phyloP scores from a whole-genome alignment of 2,888 invertebrate species.

The Tenthredo amoena region DNA sequence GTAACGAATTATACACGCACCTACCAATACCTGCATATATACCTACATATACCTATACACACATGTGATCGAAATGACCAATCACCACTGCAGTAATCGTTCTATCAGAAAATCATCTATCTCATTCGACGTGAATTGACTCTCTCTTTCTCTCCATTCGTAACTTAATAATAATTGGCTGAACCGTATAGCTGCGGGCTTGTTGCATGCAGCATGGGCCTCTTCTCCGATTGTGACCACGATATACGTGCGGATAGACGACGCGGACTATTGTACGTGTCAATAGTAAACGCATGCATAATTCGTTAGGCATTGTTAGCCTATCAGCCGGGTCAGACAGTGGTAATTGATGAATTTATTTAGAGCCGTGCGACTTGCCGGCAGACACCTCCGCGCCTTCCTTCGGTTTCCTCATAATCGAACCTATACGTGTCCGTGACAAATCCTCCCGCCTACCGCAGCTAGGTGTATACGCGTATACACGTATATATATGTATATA shows the following conservation, averaged over 20 bases:
- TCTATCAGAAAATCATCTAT: slow-evolving; percentile 3
- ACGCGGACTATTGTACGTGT: slow-evolving; percentile 33
- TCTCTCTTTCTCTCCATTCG: slow-evolving; percentile 36
- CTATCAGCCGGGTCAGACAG: slow-evolving; percentile 63
- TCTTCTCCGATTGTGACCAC: not conserved
- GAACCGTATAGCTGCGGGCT: slow-evolving; percentile 5
- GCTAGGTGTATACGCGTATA: not conserved
- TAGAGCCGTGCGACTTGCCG: slow-evolving; percentile 29
- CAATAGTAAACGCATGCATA: slow-evolving; percentile 58
- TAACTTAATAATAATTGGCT: slow-evolving; percentile 29
- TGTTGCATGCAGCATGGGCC: not conserved
- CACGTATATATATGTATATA: not conserved
- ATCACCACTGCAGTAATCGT: slow-evolving; percentile 15
- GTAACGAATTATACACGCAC: slow-evolving; percentile 5
- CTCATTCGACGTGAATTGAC: not conserved
- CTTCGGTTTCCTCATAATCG: slow-evolving; percentile 23
- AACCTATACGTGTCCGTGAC: slow-evolving; percentile 7
- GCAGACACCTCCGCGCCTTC: not conserved
- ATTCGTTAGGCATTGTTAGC: slow-evolving; percentile 72
- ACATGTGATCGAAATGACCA: not conserved
- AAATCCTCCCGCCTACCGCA: not conserved
- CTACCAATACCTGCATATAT: not conserved
- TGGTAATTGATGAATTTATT: slow-evolving; percentile 73
- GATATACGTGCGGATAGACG: slow-evolving; percentile 35
- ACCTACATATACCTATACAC: not conserved